Conservation (phyloP, 1,140 invertebrate species). For the Euschistus heros region DNA sequence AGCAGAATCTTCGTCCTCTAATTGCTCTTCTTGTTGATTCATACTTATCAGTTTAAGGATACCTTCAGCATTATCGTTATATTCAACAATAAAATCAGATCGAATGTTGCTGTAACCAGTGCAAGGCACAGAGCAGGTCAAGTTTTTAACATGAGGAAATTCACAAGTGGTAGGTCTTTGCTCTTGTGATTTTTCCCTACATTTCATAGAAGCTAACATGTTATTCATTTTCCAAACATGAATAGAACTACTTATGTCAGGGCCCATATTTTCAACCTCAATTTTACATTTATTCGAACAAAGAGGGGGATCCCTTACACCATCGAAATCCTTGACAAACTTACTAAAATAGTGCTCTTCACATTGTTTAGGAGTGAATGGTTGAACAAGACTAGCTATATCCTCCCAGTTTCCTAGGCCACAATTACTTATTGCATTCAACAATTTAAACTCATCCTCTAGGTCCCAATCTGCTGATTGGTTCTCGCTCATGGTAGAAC, state of each 20-base stretch:
- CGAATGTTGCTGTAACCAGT: conserved; percentile 75
- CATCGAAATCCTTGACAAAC: not conserved
- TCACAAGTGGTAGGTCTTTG: not conserved
- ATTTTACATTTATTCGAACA: conserved; percentile 17
- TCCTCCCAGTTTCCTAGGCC: conserved; percentile 15
- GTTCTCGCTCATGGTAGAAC: too few relatives aligned
- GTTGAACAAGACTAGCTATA: not conserved
- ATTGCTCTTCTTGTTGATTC: not conserved
- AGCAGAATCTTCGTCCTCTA: conserved; percentile 18
- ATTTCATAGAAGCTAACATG: too few relatives aligned
- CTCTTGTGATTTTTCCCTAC: not conserved
- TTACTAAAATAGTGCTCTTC: conserved; percentile 9
- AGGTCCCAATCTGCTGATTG: not conserved
- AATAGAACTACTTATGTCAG: not conserved
- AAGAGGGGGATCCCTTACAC: not conserved
- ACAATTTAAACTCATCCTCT: conserved; percentile 15
- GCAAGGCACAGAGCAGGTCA: not conserved
- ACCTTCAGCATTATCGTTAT: conserved; percentile 69
- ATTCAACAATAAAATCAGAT: conserved; percentile 77
- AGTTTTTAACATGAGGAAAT: not conserved
- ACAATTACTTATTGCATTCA: conserved; percentile 1
- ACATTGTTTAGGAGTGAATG: not conserved
- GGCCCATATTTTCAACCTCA: not conserved
- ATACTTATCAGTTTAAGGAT: conserved; percentile 38
- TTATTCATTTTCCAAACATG: too few relatives aligned